A percentile compares a stretch with the other conserved stretches of the same genome.
These are phyloP conservation scores for Drosophila neutralis DNA, from an alignment of 2,888 invertebrate species.

Conservation along the genomic window DNA sequence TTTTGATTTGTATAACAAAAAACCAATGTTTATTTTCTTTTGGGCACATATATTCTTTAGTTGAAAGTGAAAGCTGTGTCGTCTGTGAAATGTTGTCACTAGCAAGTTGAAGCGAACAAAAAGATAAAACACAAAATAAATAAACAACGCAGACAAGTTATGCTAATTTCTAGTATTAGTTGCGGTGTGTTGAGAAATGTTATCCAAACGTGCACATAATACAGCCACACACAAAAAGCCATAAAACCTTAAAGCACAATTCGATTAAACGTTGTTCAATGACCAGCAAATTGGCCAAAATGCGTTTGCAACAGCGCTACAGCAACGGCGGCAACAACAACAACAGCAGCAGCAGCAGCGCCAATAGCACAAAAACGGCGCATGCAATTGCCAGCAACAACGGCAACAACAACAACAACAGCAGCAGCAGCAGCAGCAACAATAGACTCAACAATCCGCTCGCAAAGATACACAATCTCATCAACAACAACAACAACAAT, in stretches of 20 bases:
- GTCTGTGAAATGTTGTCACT: constrained; percentile 57
- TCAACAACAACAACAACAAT: constrained; percentile 39
- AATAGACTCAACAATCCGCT: constrained; percentile 38
- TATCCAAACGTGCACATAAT: constrained; percentile 20
- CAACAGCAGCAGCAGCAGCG: constrained; percentile 22
- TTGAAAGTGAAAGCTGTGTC: constrained; percentile 72
- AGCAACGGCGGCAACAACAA: constrained; percentile 32
- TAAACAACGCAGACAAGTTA: constrained; percentile 46
- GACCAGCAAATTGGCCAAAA: constrained; percentile 51
- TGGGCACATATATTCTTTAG: constrained; percentile 59
- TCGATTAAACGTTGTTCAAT: constrained; percentile 31
- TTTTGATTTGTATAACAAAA: constrained; percentile 24
- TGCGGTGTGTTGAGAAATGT: constrained; percentile 28
- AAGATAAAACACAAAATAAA: constrained; percentile 10
- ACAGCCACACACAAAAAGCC: constrained; percentile 13
- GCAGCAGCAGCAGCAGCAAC: constrained; percentile 11
- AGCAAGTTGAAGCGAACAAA: constrained; percentile 38
- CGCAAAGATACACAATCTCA: constrained; percentile 49
- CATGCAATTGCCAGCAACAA: constrained; percentile 38
- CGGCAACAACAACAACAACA: constrained; percentile 37
- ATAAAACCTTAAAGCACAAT: constrained; percentile 8
- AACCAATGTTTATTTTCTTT: constrained; percentile 61
- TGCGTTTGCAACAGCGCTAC: constrained; percentile 71
- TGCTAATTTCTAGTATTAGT: constrained; percentile 50
- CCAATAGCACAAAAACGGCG: constrained; percentile 36